Base-by-base conservation (phyloP, 1,140 invertebrate genomes). In the Drosophila micromelanica region DNA sequence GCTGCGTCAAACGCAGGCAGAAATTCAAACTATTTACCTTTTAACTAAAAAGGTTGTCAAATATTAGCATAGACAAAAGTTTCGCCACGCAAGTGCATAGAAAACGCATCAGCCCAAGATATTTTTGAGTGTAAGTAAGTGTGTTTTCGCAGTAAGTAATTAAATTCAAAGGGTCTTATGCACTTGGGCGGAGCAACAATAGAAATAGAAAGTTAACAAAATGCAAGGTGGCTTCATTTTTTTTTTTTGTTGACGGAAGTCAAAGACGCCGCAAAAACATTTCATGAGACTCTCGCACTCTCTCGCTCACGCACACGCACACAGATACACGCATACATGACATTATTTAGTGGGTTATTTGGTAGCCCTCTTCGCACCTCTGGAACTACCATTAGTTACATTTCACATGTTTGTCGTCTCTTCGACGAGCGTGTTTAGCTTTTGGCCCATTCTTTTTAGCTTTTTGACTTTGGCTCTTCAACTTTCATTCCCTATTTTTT, bases 191-290 rank as follows among this genome's bases (percentile, higher is more conserved):
- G 61, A 72, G 49, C 73, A 80, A 82, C 61, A 78, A 87, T 65
- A 79, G 82, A 89, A 87, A 87, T 79, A 87, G 82, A 87, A 87
- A 86, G 82, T 78, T 86, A 59, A 86, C 70, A 62, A 81, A 76
- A 70, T 57, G 69, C 61, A 76, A 35, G 23, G 37, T 55, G 23
- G 12, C 40, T 68, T n/a, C n/a, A n/a, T 20, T 70, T 61, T 20
- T 20, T 27, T 27, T 27, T 6, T 71, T 87, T 86, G 78, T 87
- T 87, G 82, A 87, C 82, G 84, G 82, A 87, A 87, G 82, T 87
- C 75, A 70, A 78, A 72, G 68, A 71, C 56, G 37, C 35, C 71
- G 69, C 48, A 55, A 15, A 38, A 35, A 35, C 32, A 35, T 35
- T 35, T 35, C 32, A 35, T 2, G 27, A 27, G 27, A 51, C 45